A percentile compares a stretch with the other conserved stretches of the same genome.
Evolutionary conservation across 2,888 invertebrate species (phyloP).

Genomic region (Thera obeliscata): DNA sequence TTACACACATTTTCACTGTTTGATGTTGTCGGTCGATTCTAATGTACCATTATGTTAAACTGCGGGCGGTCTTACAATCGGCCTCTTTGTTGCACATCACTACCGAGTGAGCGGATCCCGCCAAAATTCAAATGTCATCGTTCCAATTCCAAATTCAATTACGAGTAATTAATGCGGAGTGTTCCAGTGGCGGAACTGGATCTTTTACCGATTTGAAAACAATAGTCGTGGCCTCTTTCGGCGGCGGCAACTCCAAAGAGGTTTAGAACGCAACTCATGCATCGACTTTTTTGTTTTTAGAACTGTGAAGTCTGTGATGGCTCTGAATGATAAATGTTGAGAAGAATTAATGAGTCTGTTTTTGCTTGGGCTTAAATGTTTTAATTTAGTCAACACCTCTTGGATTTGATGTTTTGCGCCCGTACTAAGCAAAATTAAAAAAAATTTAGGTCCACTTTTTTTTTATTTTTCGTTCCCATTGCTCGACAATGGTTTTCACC

Average conservation of each 20-base stretch:
- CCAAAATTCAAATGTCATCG: constrained; percentile 86
- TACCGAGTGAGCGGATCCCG: constrained; percentile 73
- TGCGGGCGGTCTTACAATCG: constrained; percentile 76
- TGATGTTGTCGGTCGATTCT: constrained; percentile 74
- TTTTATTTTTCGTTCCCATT: too few species aligned
- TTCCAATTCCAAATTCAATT: constrained; percentile 88
- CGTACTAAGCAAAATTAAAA: background rate
- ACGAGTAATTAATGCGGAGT: constrained; percentile 85
- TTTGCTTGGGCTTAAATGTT: constrained; percentile 21
- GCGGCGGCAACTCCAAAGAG: constrained; percentile 66
- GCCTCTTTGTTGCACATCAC: constrained; percentile 80
- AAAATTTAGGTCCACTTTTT: too few species aligned
- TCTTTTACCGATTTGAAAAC: constrained; percentile 78
- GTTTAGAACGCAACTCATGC: constrained; percentile 67
- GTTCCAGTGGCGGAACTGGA: constrained; percentile 75
- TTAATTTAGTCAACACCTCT: constrained; percentile 23
- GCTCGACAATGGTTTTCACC: too few species aligned
- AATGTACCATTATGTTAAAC: constrained; percentile 75
- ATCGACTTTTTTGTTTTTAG: constrained; percentile 48
- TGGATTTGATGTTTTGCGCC: background rate
- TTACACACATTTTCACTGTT: constrained; percentile 81
- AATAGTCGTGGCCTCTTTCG: constrained; percentile 52
- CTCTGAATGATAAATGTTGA: constrained; percentile 50
- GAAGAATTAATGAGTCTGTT: constrained; percentile 21
- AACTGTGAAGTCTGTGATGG: constrained; percentile 50